Base-by-base conservation (phyloP, 2,113 vertebrate species). In the Chionodraco myersi region DNA sequence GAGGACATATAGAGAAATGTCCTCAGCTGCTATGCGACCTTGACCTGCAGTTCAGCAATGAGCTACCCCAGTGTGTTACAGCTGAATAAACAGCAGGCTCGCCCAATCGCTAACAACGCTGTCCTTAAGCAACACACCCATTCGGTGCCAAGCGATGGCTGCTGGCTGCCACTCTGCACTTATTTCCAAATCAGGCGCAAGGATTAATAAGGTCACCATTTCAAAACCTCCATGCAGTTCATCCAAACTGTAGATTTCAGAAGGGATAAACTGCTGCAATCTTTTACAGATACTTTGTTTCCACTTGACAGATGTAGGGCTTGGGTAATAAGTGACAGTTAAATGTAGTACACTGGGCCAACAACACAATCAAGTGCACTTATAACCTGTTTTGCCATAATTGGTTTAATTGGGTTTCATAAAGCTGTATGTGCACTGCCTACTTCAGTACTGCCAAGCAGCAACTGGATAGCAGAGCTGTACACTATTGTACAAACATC, bases 121-220 rank as follows among this genome's bases (percentile, higher is more conserved):
- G 62, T 88, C 69, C 80, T 85, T 78, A 77, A 79, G 83, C 64
- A 89, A 89, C 66, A 78, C 34, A 56, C 67, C 66, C 41, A 2
- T 51, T 84, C 36, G 15, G 56, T 30, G 83, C 77, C 86, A 75
- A 74, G 60, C 10, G 15, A 68, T 13, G 54, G 60, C 45, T 77
- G 47, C 69, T 75, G 84, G 82, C 83, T 73, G 82, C 72, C 52
- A 65, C 75, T 75, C 67, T 49, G 10, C 72, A 34, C 71, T 72
- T 51, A 68, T 90, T 90, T 90, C 86, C 77, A 91, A 88, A 92
- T 73, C 73, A 56, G 60, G 65, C 34, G 53, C 75, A 73, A 53
- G 36, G 79, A 68, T 69, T 47, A 51, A 11, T 61, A 21, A 13
- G 56, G 45, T 48, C 30, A 47, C 54, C 48, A 41, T 90, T 91